Conservation (phyloP, 2,797 vertebrate species). For the Carapus acus region DNA sequence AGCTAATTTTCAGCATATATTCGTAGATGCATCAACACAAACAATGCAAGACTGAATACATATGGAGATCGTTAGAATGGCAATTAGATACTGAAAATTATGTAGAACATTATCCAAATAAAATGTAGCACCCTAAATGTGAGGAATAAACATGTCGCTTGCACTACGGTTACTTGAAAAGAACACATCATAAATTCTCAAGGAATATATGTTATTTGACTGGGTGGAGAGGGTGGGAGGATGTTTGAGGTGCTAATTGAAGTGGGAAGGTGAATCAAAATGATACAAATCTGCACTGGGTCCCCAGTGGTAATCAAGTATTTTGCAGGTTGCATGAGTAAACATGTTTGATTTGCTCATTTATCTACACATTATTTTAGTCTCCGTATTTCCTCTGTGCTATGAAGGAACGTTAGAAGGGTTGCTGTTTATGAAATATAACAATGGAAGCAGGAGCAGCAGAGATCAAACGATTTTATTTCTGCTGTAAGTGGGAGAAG, state of each 20-base stretch:
- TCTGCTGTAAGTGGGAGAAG: constrained; percentile 63
- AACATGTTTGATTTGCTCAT: constrained; percentile 55
- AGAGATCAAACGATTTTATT: constrained; percentile 70
- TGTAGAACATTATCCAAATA: no score
- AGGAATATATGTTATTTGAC: no score
- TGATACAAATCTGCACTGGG: constrained; percentile 53
- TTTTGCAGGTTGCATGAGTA: constrained; percentile 60
- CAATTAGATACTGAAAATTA: no score
- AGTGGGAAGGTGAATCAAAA: constrained; percentile 63
- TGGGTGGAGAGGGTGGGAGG: constrained; percentile 7
- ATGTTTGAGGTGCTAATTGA: constrained; percentile 50
- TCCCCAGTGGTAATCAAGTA: constrained; percentile 49
- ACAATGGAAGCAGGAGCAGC: constrained; percentile 55
- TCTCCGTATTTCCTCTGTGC: constrained; percentile 26
- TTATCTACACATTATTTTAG: constrained; percentile 39
- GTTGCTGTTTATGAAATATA: constrained; percentile 46
- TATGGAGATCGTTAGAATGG: no score
- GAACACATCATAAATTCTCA: no score
- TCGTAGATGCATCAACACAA: no score
- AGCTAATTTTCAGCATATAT: no score
- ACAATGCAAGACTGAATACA: no score
- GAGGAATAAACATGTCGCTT: no score
- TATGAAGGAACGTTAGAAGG: constrained; percentile 20
- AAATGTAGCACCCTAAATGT: no score
- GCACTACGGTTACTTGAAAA: no score